Evolutionary conservation across 2,113 vertebrate genomes (phyloP), one percentile per base, ranked within the genome.

Genomic region (Saguinus midas): DNA sequence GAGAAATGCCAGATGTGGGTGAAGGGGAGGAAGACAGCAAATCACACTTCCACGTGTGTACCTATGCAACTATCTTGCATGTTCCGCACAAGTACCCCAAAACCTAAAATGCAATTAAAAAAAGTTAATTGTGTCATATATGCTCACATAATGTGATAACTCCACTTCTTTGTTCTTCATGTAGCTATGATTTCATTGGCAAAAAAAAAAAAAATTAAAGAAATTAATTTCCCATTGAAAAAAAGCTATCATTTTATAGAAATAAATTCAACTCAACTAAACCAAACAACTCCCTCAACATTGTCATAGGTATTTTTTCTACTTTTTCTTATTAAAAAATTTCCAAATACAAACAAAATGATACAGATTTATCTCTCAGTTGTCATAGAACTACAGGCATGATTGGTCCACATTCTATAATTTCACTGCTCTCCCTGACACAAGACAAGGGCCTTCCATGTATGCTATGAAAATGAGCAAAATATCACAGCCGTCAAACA

Each of bases 401-500:
- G 16, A 4, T 43, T 57, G 17, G 17, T 81, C 18, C 48, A 25
- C 37, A 72, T 21, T 55, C 35, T 35, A 45, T 13, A 32, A 3
- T 64, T 84, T 81, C 57, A 85, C 5, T 52, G 7, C 6, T 40
- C 18, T 73, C 18, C 35, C 37, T 72, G 3, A 73, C 40, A 45
- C 4, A 50, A 61, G 29, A 16, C 14, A 91, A 86, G 5, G 9
- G 1, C 2, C 3, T 91, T 64, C 35, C 16, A 75, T 35, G 3
- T 87, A 84, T 68, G 23, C 75, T 81, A 83, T 96, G 25, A 96
- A 75, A 95, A 90, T 70, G 57, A 91, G 1, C 27, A 64, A 80
- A 95, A 68, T 83, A 75, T 17, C 35, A n/a, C 6, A 93, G 35
- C 73, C 8, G n/a, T 64, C 5, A 48, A 37, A 55, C 40, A 80